Percentiles rank a stretch among this genome's conserved stretches.
Evolutionary conservation across 2,797 vertebrate species (phyloP).

Genomic region (Coreius guichenoti): DNA sequence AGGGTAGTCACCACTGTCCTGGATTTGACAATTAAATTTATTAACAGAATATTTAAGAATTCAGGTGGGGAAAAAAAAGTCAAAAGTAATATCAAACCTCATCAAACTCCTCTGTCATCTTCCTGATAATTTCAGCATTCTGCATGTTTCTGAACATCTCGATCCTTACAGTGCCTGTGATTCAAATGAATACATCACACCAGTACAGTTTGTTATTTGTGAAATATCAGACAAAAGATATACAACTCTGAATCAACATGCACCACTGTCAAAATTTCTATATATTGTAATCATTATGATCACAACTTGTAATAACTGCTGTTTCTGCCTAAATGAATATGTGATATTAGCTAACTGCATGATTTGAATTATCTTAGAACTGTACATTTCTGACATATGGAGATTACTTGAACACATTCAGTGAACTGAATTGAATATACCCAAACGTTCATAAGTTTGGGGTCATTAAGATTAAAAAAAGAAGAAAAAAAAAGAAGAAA

Average conservation of each 20-base stretch:
- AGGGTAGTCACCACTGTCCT: constrained; percentile 85
- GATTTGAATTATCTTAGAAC: no score
- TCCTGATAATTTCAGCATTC: constrained; percentile 99
- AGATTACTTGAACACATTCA: no score
- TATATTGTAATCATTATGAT: no score
- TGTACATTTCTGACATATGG: no score
- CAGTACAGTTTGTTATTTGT: not conserved
- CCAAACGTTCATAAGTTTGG: not conserved
- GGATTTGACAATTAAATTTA: not conserved
- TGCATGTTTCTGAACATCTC: constrained; percentile 99
- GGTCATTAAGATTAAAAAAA: not conserved
- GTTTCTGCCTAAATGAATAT: no score
- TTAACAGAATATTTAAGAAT: not conserved
- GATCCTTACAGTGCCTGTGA: constrained; percentile 94
- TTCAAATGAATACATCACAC: not conserved
- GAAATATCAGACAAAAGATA: not conserved
- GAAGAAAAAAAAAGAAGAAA: no score
- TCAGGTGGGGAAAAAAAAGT: not conserved
- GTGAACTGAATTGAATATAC: not conserved
- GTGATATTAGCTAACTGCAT: no score
- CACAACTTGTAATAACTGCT: no score
- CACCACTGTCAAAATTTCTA: no score
- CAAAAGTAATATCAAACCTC: constrained; percentile 81
- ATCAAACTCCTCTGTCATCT: constrained; percentile 99
- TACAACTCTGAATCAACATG: no score